Evolutionary conservation across 2,888 invertebrate genomes (phyloP).

Genomic region (Machimus rusticus): DNA sequence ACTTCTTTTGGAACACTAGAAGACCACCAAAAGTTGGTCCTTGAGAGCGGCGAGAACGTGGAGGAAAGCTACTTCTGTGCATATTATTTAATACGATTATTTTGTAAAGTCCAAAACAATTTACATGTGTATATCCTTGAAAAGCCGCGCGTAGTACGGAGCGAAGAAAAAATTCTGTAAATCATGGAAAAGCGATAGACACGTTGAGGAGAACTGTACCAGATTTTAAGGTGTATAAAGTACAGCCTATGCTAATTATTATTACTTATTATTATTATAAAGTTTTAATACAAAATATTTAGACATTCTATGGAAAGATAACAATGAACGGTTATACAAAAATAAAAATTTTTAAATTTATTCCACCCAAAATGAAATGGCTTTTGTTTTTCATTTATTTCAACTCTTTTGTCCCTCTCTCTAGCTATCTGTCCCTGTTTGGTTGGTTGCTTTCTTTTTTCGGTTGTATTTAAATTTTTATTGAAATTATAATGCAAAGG

Average conservation of each 20-base stretch:
- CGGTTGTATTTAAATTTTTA: not conserved
- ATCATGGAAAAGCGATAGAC: not conserved
- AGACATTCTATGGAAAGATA: slow-evolving; percentile 39
- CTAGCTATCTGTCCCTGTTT: not conserved
- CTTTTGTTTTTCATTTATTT: slow-evolving; percentile 24
- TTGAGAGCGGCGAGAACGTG: not conserved
- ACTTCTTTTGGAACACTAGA: not conserved
- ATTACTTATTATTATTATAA: slow-evolving; percentile 37
- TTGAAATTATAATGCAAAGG: not conserved
- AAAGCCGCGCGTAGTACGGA: not conserved
- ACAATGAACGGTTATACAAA: slow-evolving; percentile 32
- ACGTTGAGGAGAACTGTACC: slow-evolving; percentile 8
- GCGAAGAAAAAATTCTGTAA: not conserved
- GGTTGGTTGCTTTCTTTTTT: not conserved
- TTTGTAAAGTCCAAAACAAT: not conserved
- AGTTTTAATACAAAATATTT: slow-evolving; percentile 38
- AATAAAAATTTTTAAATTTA: slow-evolving; percentile 42
- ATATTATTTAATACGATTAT: slow-evolving; percentile 32
- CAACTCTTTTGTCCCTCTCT: not conserved
- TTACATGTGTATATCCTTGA: slow-evolving; percentile 4
- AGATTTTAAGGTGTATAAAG: slow-evolving; percentile 36
- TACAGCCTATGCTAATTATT: slow-evolving; percentile 28
- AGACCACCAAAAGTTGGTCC: not conserved
- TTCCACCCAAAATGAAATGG: slow-evolving; percentile 34
- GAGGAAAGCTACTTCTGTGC: slow-evolving; percentile 32